These are phyloP conservation scores for Galbula dea DNA, from an alignment of 2,113 vertebrate genomes.

Conservation along the genomic window DNA sequence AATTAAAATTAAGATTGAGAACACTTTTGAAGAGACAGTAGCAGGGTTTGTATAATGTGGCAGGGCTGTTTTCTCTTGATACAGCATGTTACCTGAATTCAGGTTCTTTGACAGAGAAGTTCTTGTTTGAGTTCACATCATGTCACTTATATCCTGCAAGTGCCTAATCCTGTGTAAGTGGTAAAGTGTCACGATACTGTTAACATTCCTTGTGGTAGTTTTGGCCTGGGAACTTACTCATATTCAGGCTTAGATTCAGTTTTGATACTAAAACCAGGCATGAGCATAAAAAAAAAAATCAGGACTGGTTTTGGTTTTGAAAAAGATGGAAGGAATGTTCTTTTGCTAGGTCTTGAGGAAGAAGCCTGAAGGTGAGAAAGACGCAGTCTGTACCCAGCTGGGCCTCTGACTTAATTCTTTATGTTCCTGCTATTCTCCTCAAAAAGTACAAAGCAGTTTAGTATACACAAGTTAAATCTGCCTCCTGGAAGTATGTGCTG, in stretches of 20 bases:
- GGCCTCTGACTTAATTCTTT: neutral
- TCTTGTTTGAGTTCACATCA: neutral
- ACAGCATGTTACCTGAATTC: neutral
- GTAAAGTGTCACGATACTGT: neutral
- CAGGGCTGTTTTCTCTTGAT: neutral
- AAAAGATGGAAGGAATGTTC: neutral
- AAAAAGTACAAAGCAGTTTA: neutral
- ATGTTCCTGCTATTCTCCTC: neutral
- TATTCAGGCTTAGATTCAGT: neutral
- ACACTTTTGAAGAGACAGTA: neutral
- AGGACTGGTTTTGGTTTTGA: neutral
- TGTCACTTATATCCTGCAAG: neutral
- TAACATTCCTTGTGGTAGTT: neutral
- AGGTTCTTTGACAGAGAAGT: neutral
- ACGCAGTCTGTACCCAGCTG: neutral
- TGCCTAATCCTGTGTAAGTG: neutral
- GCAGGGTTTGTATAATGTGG: neutral
- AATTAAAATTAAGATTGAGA: neutral
- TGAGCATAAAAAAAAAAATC: neutral
- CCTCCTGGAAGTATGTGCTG: neutral
- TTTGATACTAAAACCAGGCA: slow-evolving; percentile 16
- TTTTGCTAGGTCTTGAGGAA: slow-evolving; percentile 5
- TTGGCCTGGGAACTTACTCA: neutral
- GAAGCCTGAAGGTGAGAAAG: slow-evolving; percentile 3
- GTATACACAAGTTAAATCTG: neutral